These are phyloP conservation scores for Andrena bucephala DNA, from an alignment of 2,888 invertebrate species.

Conservation along the genomic window DNA sequence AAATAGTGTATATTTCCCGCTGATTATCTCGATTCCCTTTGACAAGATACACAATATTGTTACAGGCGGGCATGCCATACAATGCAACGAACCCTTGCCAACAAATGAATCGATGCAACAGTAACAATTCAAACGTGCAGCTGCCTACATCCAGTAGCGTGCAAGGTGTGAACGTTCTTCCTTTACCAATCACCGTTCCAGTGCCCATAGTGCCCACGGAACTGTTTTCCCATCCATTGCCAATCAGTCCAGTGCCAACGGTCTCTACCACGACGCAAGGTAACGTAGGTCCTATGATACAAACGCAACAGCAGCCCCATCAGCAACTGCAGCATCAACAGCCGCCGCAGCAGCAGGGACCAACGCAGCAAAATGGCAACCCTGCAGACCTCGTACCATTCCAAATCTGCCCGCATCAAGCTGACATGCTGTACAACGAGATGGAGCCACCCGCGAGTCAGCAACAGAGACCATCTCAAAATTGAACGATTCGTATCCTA, in stretches of 20 bases:
- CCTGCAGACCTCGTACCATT: slow-evolving; percentile 77
- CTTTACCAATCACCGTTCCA: slow-evolving; percentile 79
- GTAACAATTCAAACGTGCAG: slow-evolving; percentile 59
- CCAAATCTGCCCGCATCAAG: slow-evolving; percentile 77
- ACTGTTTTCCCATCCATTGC: slow-evolving; percentile 77
- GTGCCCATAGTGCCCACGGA: slow-evolving; percentile 80
- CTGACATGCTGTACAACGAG: slow-evolving; percentile 78
- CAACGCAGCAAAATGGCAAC: slow-evolving; percentile 69
- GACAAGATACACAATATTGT: background rate
- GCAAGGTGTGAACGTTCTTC: slow-evolving; percentile 78
- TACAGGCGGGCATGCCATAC: slow-evolving; percentile 78
- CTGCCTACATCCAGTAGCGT: slow-evolving; percentile 63
- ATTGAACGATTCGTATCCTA: slow-evolving; percentile 58
- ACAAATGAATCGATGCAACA: slow-evolving; percentile 65
- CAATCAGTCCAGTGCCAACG: slow-evolving; percentile 73
- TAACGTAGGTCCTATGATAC: slow-evolving; percentile 77
- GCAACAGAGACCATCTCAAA: slow-evolving; percentile 72
- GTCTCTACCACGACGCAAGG: slow-evolving; percentile 64
- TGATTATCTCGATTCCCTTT: background rate
- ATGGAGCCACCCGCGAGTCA: slow-evolving; percentile 74
- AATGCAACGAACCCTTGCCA: slow-evolving; percentile 73
- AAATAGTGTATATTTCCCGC: no score
- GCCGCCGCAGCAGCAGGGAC: slow-evolving; percentile 63
- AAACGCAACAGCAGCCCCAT: slow-evolving; percentile 71
- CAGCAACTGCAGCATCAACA: slow-evolving; percentile 71